Evolutionary conservation across 1,140 invertebrate species (phyloP), one percentile per base, ranked within the genome.

Genomic region (Nephotettix cincticeps): DNA sequence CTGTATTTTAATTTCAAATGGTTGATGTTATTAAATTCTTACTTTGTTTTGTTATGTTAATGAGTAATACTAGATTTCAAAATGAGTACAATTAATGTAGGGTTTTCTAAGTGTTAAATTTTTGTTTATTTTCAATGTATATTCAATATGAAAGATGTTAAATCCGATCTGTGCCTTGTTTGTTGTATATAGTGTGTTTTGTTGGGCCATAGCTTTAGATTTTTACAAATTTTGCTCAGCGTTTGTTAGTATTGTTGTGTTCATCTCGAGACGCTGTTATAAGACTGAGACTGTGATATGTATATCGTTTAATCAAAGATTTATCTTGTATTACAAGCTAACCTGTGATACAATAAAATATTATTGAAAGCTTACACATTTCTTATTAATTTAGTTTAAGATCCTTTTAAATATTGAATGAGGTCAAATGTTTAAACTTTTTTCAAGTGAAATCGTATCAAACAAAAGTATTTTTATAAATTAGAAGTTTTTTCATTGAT

Each of bases 341-440:
- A 19, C 47, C 66, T 68, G 66, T 68, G 66, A 68, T 68, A 68
- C 66, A 68, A 51, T 54, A 68, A 68, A 47, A 47, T 68, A 25
- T 68, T 54, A 47, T 65, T 65, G 30, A n/a, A 63, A 32, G n/a
- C 28, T 32, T 32, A 65, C n/a, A n/a, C n/a, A n/a, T n/a, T n/a
- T n/a, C n/a, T n/a, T n/a, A n/a, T n/a, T n/a, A n/a, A n/a, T n/a
- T n/a, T n/a, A n/a, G n/a, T n/a, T n/a, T n/a, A n/a, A n/a, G n/a
- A n/a, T n/a, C n/a, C n/a, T n/a, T n/a, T n/a, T n/a, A n/a, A n/a
- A n/a, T n/a, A n/a, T n/a, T n/a, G n/a, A n/a, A n/a, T n/a, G n/a
- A n/a, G n/a, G n/a, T n/a, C n/a, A n/a, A n/a, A n/a, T n/a, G n/a
- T n/a, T n/a, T n/a, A n/a, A n/a, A n/a, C n/a, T n/a, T n/a, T n/a